A percentile compares a stretch with the other conserved stretches of the same genome.
phyloP scores from a whole-genome alignment of 2,888 invertebrate genomes.

The Andrena dorsata region DNA sequence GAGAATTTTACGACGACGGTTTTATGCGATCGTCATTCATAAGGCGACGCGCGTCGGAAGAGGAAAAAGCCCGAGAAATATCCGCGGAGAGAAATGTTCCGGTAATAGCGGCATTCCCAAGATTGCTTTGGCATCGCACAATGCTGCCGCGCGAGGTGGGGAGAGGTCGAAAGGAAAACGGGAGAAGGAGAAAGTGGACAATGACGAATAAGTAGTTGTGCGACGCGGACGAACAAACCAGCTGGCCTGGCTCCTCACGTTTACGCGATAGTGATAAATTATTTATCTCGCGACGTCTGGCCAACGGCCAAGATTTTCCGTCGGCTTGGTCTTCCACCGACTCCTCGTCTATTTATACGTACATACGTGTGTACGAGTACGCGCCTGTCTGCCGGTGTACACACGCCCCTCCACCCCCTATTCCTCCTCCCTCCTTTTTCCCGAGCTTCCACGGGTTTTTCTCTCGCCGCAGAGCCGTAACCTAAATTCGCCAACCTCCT shows the following conservation, averaged over 20 bases:
- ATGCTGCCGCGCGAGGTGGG: constrained; percentile 1
- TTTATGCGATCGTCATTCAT: constrained; percentile 25
- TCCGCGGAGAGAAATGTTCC: constrained; percentile 16
- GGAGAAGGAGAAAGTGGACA: constrained; percentile 63
- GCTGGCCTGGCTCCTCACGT: constrained; percentile 70
- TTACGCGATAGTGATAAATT: constrained; percentile 79
- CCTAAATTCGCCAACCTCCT: constrained; percentile 39
- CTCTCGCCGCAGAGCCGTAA: constrained; percentile 15
- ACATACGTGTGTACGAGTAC: neutral
- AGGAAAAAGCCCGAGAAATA: constrained; percentile 3
- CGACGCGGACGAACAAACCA: constrained; percentile 50
- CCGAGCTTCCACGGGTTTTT: neutral
- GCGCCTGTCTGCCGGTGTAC: neutral
- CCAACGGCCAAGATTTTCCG: constrained; percentile 76
- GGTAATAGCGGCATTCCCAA: constrained; percentile 16
- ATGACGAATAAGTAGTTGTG: constrained; percentile 61
- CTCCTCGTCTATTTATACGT: constrained; percentile 63
- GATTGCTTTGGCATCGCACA: constrained; percentile 22
- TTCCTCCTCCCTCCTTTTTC: neutral
- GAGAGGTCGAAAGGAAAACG: constrained; percentile 43
- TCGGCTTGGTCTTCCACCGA: constrained; percentile 53
- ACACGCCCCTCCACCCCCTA: neutral
- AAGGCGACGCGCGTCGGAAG: neutral
- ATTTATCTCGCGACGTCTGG: constrained; percentile 80
- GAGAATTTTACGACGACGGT: neutral